Percentiles rank a stretch among this genome's conserved stretches.
These are phyloP conservation scores for Drosophila meridiana DNA, from an alignment of 2,888 invertebrate species.

Conservation along the genomic window DNA sequence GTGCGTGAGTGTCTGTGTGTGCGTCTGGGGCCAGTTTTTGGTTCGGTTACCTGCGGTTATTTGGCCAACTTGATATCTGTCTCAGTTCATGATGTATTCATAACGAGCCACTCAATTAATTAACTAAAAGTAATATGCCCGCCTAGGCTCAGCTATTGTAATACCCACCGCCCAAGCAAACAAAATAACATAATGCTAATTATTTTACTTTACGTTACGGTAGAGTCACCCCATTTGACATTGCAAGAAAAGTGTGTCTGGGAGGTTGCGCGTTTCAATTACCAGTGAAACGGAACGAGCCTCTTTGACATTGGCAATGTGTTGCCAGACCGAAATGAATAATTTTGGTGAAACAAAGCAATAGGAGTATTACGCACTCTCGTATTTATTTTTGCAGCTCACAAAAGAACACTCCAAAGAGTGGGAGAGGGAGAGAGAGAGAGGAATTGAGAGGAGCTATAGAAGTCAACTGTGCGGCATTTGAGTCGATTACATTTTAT, in stretches of 20 bases:
- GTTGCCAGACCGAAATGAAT: conserved; percentile 58
- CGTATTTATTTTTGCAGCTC: neutral
- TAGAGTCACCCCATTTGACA: conserved; percentile 7
- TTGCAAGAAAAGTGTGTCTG: neutral
- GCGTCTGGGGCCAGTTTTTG: conserved; percentile 17
- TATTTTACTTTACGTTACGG: conserved; percentile 63
- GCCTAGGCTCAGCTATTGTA: conserved; percentile 33
- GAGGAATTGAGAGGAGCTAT: neutral
- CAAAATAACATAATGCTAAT: conserved; percentile 69
- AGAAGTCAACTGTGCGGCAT: neutral
- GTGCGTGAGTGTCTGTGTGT: neutral
- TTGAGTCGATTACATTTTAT: neutral
- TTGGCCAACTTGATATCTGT: conserved; percentile 58
- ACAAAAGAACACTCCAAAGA: neutral
- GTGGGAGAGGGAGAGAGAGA: neutral
- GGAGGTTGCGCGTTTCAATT: conserved; percentile 59
- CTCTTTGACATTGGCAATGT: conserved; percentile 50
- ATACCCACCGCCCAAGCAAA: conserved; percentile 37
- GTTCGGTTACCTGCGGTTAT: conserved; percentile 71
- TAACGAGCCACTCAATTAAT: conserved; percentile 78
- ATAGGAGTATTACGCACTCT: conserved; percentile 2
- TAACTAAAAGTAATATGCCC: conserved; percentile 66
- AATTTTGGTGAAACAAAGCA: conserved; percentile 35
- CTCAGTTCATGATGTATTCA: conserved; percentile 68
- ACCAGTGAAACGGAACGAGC: conserved; percentile 34